Conservation (phyloP, 2,888 invertebrate genomes). For the Coronaproctus castanopsis region DNA sequence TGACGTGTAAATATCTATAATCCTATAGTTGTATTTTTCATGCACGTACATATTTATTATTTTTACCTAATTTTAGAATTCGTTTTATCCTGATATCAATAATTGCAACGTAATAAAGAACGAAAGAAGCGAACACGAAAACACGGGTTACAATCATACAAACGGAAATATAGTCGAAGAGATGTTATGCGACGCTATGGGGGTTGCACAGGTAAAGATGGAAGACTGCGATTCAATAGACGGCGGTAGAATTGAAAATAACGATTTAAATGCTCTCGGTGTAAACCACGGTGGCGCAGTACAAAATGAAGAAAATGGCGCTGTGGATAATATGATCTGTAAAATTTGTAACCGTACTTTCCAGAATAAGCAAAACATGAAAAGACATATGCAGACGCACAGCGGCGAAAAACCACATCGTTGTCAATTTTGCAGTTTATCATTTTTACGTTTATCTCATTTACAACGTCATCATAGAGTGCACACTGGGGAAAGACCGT, state of each 20-base stretch:
- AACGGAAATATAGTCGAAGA: background rate
- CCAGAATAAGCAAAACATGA: conserved; percentile 17
- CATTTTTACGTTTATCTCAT: conserved; percentile 46
- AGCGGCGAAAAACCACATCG: conserved; percentile 21
- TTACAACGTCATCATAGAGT: conserved; percentile 45
- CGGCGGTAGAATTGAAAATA: background rate
- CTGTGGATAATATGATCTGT: conserved; percentile 13
- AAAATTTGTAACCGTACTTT: conserved; percentile 17
- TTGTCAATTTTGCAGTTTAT: conserved; percentile 19
- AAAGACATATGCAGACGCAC: conserved; percentile 20
- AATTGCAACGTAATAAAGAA: background rate
- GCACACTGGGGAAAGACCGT: conserved; percentile 48
- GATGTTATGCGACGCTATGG: background rate
- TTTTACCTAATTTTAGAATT: too few relatives aligned
- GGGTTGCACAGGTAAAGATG: conserved; percentile 5
- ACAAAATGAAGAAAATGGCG: background rate
- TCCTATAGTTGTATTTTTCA: too few relatives aligned
- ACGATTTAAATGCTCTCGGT: background rate
- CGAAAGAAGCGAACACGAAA: background rate
- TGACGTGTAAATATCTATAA: too few relatives aligned
- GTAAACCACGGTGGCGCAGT: background rate
- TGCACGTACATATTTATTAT: too few relatives aligned
- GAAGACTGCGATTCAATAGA: conserved; percentile 1
- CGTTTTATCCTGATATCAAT: background rate
- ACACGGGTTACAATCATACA: background rate